Evolutionary conservation across 2,797 vertebrate species (phyloP), one percentile per base, ranked within the genome.

Genomic region (Phataginus tetradactyla): DNA sequence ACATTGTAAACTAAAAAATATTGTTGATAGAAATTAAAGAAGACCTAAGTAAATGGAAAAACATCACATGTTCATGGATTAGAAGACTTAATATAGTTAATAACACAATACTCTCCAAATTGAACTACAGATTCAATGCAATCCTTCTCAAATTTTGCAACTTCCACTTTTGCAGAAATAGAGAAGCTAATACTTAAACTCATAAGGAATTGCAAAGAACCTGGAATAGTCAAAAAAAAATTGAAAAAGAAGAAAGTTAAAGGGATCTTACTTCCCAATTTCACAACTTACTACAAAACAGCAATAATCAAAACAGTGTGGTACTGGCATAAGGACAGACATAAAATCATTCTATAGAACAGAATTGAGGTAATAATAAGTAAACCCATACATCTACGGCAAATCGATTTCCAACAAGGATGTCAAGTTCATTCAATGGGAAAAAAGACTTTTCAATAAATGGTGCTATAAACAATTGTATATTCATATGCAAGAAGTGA

Each of bases 81-180:
- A 11, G 64, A 93, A 94, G 91, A 78, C 39, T 71, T 86, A 86
- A 69, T 90, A 61, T 79, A 90, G 25, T 77, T 86, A 94, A 66
- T 23, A 90, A 53, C 63, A 18, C 42, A 90, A 66, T 78, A 83
- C 61, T 83, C 10, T 4, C 32, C 42, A 90, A 79, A 69, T 27
- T 69, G 39, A 84, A 86, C 59, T 83, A 59, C 2, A 74, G 53
- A 79, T 55, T 87, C 37, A 51, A 39, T 79, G 32, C 5, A 96
- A 68, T 68, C 12, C n/a, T 91, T 83, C 49, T 72, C 37, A 94
- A 90, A 90, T 86, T 55, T 86, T 86, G 61, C 74, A 92, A 90
- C 21, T 96, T 72, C 55, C 13, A 72, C 71, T 92, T 92, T 66
- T 90, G 17, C 74, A 92, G 77, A 84, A 93, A 97, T 32, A 37